Percentiles rank a stretch among this genome's conserved stretches.
phyloP scores from a whole-genome alignment of 2,113 vertebrate genomes.

The Solenodon paradoxus region DNA sequence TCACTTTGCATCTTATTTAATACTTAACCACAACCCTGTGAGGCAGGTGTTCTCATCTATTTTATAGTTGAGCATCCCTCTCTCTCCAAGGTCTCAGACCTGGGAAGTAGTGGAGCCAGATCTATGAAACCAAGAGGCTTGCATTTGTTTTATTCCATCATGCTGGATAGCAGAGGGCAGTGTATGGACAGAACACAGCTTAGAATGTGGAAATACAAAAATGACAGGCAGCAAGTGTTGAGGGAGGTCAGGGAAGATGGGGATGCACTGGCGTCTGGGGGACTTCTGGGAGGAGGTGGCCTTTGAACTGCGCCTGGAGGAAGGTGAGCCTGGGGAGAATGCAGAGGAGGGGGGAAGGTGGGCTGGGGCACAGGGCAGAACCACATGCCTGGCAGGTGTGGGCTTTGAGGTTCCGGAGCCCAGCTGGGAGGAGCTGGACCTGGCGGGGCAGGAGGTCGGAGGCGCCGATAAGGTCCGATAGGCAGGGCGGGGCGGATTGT shows the following conservation, averaged over 20 bases:
- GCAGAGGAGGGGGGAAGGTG: not conserved
- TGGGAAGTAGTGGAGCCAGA: not conserved
- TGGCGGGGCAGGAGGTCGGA: not conserved
- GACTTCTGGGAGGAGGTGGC: conserved; percentile 3
- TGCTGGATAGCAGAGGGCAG: not conserved
- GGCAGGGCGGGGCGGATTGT: conserved; percentile 32
- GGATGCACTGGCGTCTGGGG: not conserved
- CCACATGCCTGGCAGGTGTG: not conserved
- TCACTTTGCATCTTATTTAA: not conserved
- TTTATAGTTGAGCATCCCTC: not conserved
- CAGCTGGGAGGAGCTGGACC: conserved; percentile 38
- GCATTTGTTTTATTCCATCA: not conserved
- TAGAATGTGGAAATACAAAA: not conserved
- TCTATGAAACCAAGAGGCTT: not conserved
- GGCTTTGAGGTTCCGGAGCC: not conserved
- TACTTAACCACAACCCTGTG: not conserved
- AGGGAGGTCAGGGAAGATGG: not conserved
- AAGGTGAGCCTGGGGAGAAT: too few relatives aligned
- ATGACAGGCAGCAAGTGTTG: not conserved
- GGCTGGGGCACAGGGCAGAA: not conserved
- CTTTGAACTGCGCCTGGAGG: not conserved
- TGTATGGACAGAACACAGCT: not conserved
- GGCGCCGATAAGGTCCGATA: conserved; percentile 42
- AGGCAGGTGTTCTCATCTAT: not conserved
- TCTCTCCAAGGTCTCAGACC: not conserved